phyloP scores from a whole-genome alignment of 2,797 vertebrate genomes.

The Gymnothorax reevesii region DNA sequence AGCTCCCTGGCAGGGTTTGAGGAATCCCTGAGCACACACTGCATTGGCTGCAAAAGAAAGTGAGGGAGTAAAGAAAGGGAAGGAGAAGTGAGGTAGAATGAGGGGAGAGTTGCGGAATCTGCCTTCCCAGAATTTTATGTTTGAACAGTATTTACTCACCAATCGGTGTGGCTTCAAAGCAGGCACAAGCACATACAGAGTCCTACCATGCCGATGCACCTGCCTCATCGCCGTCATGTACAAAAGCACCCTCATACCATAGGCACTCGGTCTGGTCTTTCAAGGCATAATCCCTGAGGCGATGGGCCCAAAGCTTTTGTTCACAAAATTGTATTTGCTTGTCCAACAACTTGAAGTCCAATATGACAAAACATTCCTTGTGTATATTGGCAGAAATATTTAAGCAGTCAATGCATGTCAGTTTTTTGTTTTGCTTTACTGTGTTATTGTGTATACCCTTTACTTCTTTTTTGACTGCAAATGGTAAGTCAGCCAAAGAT shows the following conservation, averaged over 20 bases:
- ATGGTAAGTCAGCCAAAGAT: constrained; percentile 4
- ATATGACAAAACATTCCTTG: no score
- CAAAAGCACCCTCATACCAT: no score
- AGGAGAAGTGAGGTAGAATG: constrained; percentile 20
- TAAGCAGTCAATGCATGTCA: no score
- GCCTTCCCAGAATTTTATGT: neutral
- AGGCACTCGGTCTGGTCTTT: no score
- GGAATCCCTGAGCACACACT: constrained; percentile 63
- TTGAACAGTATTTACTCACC: neutral
- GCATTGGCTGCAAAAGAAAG: constrained; percentile 29
- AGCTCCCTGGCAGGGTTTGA: constrained; percentile 62
- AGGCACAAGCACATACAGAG: neutral
- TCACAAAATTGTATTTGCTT: no score
- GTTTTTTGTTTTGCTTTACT: neutral
- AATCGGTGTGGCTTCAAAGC: neutral
- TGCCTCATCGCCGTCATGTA: no score
- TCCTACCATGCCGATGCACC: no score
- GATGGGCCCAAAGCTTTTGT: no score
- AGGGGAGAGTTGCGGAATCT: constrained; percentile 22
- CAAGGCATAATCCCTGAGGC: no score
- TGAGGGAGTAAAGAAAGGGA: neutral
- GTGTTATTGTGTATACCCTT: neutral
- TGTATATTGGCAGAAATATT: no score
- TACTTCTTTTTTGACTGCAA: constrained; percentile 31
- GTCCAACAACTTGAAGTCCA: no score